These are phyloP conservation scores for Cacoxenus indagator DNA, from an alignment of 2,888 invertebrate genomes.

Conservation along the genomic window DNA sequence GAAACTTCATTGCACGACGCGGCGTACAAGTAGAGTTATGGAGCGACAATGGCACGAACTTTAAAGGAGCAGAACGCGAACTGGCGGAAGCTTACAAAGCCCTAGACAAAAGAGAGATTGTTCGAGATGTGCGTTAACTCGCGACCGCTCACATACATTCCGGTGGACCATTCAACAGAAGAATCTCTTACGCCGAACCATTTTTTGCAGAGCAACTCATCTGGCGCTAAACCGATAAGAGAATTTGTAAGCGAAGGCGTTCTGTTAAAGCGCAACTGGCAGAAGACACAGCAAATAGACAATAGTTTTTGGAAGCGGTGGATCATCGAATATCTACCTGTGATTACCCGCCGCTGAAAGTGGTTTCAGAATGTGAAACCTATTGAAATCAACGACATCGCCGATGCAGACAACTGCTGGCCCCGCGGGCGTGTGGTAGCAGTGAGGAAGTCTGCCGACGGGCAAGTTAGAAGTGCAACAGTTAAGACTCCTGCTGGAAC, in stretches of 20 bases:
- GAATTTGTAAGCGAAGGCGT: too few relatives aligned
- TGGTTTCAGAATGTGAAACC: conserved; percentile 32
- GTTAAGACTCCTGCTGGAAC: neutral
- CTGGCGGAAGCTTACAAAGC: conserved; percentile 10
- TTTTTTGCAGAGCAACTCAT: neutral
- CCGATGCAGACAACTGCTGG: conserved; percentile 30
- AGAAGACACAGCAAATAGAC: too few relatives aligned
- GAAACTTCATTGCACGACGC: conserved; percentile 22
- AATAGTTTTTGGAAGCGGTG: conserved; percentile 40
- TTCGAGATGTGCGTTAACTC: neutral
- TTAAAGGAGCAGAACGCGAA: conserved; percentile 15
- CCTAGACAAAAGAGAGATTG: conserved; percentile 36
- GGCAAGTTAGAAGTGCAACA: conserved; percentile 1
- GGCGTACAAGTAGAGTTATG: neutral
- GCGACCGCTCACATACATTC: neutral
- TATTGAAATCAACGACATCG: conserved; percentile 32
- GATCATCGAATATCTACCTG: too few relatives aligned
- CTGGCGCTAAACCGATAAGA: conserved; percentile 24
- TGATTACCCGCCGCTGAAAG: conserved; percentile 31
- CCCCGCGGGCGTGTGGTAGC: conserved; percentile 17
- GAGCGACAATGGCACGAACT: neutral
- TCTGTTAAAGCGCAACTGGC: too few relatives aligned
- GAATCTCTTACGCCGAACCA: neutral
- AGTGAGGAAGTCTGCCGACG: conserved; percentile 4
- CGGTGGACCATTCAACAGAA: neutral